These are phyloP conservation scores for Psylliodes chrysocephalus DNA, from an alignment of 2,888 invertebrate species.

Conservation along the genomic window DNA sequence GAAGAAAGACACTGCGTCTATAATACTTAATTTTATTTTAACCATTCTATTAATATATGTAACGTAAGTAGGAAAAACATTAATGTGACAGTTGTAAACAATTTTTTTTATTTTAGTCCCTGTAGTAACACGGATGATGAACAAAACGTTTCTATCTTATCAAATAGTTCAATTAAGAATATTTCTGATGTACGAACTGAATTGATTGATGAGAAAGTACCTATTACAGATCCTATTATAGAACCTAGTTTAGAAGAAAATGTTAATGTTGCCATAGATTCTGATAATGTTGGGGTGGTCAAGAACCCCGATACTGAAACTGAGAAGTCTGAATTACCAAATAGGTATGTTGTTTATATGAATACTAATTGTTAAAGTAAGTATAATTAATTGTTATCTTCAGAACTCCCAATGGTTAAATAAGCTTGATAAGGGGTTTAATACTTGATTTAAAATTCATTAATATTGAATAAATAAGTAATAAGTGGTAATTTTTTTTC, in stretches of 20 bases:
- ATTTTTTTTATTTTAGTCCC: conserved; percentile 20
- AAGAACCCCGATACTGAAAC: conserved; percentile 13
- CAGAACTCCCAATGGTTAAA: too few relatives aligned
- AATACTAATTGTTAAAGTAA: too few relatives aligned
- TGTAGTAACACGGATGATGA: conserved; percentile 26
- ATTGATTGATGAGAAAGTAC: neutral
- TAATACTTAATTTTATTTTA: conserved; percentile 23
- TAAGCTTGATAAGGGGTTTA: too few relatives aligned
- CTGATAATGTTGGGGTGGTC: conserved; percentile 31
- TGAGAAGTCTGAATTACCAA: conserved; percentile 38
- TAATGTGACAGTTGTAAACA: conserved; percentile 16
- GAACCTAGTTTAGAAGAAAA: conserved; percentile 46
- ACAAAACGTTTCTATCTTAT: conserved; percentile 4
- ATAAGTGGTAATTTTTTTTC: too few relatives aligned
- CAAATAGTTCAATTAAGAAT: conserved; percentile 23
- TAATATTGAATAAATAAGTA: too few relatives aligned
- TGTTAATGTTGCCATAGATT: conserved; percentile 38
- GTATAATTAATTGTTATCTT: too few relatives aligned
- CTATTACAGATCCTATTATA: conserved; percentile 28
- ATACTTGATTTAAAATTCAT: too few relatives aligned
- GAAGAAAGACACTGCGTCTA: conserved; percentile 27
- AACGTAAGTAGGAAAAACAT: conserved; percentile 32
- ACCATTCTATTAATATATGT: conserved; percentile 24
- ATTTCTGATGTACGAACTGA: conserved; percentile 14
- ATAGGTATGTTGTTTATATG: conserved; percentile 46